Conservation (phyloP, 2,888 invertebrate species). For the Mystacides longicornis region DNA sequence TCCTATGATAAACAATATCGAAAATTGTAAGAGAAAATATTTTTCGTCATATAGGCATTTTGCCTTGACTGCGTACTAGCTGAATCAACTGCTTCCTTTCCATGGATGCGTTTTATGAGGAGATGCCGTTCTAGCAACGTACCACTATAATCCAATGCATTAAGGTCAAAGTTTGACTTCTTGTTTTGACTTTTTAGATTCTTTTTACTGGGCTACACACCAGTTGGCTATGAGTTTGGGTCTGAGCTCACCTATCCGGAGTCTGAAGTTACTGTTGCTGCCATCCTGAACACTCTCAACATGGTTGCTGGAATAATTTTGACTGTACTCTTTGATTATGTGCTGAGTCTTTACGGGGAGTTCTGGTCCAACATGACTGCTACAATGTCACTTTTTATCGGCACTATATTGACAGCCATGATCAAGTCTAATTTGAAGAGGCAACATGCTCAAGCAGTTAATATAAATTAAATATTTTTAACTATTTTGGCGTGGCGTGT, state of each 20-base stretch:
- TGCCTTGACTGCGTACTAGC: too few relatives aligned
- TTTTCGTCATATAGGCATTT: too few relatives aligned
- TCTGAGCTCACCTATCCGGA: constrained; percentile 68
- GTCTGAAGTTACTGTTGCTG: constrained; percentile 62
- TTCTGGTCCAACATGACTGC: constrained; percentile 34
- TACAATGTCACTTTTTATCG: constrained; percentile 30
- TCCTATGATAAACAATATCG: too few relatives aligned
- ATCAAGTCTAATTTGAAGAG: constrained; percentile 15
- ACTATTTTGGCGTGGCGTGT: too few relatives aligned
- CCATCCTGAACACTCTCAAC: constrained; percentile 54
- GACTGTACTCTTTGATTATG: constrained; percentile 31
- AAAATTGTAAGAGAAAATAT: too few relatives aligned
- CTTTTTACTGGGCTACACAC: constrained; percentile 67
- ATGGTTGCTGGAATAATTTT: constrained; percentile 33
- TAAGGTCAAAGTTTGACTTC: neutral
- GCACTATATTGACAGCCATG: constrained; percentile 23
- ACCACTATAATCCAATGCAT: too few relatives aligned
- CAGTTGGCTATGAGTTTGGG: constrained; percentile 67
- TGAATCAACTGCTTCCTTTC: too few relatives aligned
- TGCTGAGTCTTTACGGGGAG: constrained; percentile 32
- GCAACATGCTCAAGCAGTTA: constrained; percentile 13
- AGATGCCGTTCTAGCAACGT: too few relatives aligned
- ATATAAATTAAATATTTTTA: too few relatives aligned
- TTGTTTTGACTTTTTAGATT: constrained; percentile 42
- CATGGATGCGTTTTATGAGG: too few relatives aligned